Percentiles rank a stretch among this genome's conserved stretches.
Evolutionary conservation across 30 jellyfish, hydroid and myxozoan genomes (phyloP).

Genomic region (Pseudorhiza aurosa): DNA sequence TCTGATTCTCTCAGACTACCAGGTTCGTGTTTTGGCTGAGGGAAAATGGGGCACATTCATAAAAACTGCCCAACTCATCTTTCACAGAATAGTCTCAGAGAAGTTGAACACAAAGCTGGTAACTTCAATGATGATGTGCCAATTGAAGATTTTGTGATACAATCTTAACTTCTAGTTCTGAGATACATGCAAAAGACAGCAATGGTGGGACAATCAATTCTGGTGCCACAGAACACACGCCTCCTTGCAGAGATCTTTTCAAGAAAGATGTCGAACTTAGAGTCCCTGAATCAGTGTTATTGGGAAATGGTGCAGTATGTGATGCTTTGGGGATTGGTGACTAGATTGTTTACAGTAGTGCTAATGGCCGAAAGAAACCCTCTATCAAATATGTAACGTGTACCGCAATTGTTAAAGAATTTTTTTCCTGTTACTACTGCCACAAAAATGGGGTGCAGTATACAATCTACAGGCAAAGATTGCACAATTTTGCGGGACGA

Average conservation of each 20-base stretch:
- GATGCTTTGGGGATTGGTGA: slow-evolving; percentile 45
- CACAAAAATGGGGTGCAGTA: slow-evolving; percentile 22
- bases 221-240: slow-evolving; percentile 39
- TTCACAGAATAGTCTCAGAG: slow-evolving; percentile 10
- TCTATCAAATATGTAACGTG: slow-evolving; percentile 20
- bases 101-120: slow-evolving; percentile 36
- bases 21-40: slow-evolving; percentile 58
- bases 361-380: slow-evolving; percentile 15
- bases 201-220: slow-evolving; percentile 34
- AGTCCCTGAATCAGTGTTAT: slow-evolving; percentile 40
- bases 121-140: slow-evolving; percentile 9
- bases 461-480: slow-evolving; percentile 4
- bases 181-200: slow-evolving; percentile 33
- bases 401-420: slow-evolving; percentile 22
- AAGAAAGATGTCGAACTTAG: slow-evolving; percentile 18
- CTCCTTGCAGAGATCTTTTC: slow-evolving; percentile 12
- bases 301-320: slow-evolving; percentile 51
- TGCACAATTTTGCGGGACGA: not conserved
- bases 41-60: slow-evolving; percentile 33
- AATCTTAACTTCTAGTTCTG: slow-evolving; percentile 25
- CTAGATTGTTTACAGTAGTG: not conserved
- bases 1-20: too few relatives aligned
- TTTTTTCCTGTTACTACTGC: slow-evolving; percentile 51
- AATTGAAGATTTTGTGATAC: slow-evolving; percentile 18
- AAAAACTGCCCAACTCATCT: slow-evolving; percentile 29